Conservation (phyloP, 2,797 vertebrate genomes). For the Spheniscus humboldti region DNA sequence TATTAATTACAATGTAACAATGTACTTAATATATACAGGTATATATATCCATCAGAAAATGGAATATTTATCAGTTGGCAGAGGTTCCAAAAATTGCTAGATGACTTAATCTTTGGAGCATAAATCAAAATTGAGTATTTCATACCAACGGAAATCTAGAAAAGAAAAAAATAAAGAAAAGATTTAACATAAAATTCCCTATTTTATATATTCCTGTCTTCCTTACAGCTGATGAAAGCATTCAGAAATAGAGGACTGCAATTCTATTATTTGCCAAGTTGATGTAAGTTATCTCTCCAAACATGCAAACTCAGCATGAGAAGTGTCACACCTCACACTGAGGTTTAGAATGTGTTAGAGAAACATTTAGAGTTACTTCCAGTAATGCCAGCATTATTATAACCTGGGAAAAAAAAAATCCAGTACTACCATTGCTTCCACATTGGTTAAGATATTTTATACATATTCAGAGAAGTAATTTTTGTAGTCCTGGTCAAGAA, state of each 20-base stretch:
- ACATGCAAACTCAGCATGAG: neutral
- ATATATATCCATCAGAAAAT: neutral
- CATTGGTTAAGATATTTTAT: neutral
- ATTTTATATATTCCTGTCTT: neutral
- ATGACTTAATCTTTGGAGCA: neutral
- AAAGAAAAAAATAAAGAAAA: neutral
- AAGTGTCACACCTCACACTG: neutral
- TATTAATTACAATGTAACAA: neutral
- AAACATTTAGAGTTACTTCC: neutral
- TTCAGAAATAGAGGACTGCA: neutral
- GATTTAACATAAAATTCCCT: fast-evolving
- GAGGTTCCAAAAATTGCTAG: neutral
- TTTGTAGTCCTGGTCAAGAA: neutral
- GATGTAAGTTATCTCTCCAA: neutral
- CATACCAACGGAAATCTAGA: neutral
- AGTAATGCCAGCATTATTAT: neutral
- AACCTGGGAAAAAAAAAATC: neutral
- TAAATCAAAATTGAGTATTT: neutral
- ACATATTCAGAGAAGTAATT: neutral
- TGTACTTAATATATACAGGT: neutral
- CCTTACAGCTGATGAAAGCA: neutral
- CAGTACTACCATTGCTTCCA: neutral
- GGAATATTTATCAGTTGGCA: neutral
- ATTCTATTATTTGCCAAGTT: neutral
- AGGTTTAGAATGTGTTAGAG: neutral